Percentiles rank a stretch among this genome's conserved stretches.
phyloP scores from a whole-genome alignment of 2,888 invertebrate species.

The Pelosia muscerda region DNA sequence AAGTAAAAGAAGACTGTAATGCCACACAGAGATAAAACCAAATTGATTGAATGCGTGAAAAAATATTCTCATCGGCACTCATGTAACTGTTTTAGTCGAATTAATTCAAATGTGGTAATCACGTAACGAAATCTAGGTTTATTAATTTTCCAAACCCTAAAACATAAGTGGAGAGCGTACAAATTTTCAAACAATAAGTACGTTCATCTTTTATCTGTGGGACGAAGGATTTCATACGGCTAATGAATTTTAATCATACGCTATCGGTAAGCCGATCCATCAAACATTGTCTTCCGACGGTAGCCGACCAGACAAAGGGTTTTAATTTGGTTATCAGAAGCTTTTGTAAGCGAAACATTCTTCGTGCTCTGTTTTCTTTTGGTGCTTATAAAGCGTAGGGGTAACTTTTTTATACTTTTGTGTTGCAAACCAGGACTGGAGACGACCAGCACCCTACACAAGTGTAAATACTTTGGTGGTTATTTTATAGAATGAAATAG shows the following conservation, averaged over 20 bases:
- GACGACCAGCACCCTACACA: no score
- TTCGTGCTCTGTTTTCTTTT: conserved; percentile 67
- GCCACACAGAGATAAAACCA: no score
- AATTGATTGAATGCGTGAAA: no score
- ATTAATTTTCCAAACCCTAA: conserved; percentile 12
- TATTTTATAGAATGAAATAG: no score
- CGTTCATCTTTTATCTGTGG: conserved; percentile 23
- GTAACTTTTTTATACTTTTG: background rate
- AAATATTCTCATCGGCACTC: background rate
- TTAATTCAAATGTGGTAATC: background rate
- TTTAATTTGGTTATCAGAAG: conserved; percentile 77
- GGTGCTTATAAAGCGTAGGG: conserved; percentile 6
- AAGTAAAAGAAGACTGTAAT: no score
- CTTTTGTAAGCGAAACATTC: conserved; percentile 75
- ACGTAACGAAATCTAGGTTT: background rate
- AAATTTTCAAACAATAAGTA: conserved; percentile 26
- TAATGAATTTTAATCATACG: conserved; percentile 57
- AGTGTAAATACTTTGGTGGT: no score
- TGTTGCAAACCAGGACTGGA: background rate
- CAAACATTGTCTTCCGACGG: conserved; percentile 67
- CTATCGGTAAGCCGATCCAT: conserved; percentile 75
- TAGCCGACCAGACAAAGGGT: conserved; percentile 74
- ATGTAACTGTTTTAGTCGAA: background rate
- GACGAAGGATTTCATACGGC: conserved; percentile 47
- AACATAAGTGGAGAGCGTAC: conserved; percentile 12